These are phyloP conservation scores for Leptinotarsa lineolata DNA, from an alignment of 1,140 invertebrate species.

Conservation along the genomic window DNA sequence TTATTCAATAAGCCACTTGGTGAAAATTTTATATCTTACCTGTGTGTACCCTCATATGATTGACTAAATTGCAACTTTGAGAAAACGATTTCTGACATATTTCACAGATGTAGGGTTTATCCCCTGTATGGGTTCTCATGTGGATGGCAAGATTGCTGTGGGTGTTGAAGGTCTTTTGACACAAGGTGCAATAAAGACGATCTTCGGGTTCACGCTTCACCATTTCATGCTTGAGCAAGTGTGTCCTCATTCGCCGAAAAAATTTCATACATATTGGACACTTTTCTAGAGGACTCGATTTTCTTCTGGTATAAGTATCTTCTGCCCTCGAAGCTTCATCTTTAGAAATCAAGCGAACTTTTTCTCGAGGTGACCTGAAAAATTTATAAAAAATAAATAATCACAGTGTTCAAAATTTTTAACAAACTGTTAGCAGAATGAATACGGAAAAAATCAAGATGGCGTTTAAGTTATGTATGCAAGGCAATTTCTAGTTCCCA, in stretches of 20 bases:
- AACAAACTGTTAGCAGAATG: background rate
- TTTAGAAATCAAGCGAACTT: conserved; percentile 44
- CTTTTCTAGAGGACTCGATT: conserved; percentile 51
- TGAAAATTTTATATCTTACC: conserved; percentile 48
- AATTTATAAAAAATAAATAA: conserved; percentile 20
- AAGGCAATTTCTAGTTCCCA: no score
- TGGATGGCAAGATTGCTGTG: conserved; percentile 51
- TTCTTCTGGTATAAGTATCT: conserved; percentile 47
- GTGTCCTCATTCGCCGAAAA: conserved; percentile 51
- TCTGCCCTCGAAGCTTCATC: conserved; percentile 41
- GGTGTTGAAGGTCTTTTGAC: conserved; percentile 50
- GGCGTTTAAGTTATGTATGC: no score
- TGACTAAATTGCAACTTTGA: conserved; percentile 62
- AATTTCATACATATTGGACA: conserved; percentile 54
- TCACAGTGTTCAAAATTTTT: background rate
- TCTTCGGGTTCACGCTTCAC: conserved; percentile 37
- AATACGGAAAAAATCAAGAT: no score
- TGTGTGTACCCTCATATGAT: conserved; percentile 63
- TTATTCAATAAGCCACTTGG: conserved; percentile 57
- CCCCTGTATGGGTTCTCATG: conserved; percentile 58
- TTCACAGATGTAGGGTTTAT: conserved; percentile 63
- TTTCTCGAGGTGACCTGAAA: conserved; percentile 19
- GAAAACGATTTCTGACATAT: conserved; percentile 60
- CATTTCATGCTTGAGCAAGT: conserved; percentile 51
- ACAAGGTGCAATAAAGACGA: conserved; percentile 48